phyloP scores from a whole-genome alignment of 2,113 vertebrate genomes.

The Emydocephalus ijimae region DNA sequence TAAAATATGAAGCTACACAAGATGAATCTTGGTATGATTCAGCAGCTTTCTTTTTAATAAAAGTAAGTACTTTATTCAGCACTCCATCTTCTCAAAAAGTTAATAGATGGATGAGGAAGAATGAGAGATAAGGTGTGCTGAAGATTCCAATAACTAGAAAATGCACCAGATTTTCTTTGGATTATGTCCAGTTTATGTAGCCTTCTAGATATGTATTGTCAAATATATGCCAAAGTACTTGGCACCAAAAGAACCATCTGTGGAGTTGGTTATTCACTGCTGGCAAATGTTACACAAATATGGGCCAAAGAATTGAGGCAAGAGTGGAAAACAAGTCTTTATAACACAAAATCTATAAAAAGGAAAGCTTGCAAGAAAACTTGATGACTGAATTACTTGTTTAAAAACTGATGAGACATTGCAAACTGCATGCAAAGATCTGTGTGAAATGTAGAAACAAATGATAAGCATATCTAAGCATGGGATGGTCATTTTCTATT shows the following conservation, averaged over 20 bases:
- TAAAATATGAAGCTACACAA: background rate
- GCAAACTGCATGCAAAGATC: background rate
- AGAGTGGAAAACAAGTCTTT: background rate
- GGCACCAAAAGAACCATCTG: slow-evolving; percentile 1
- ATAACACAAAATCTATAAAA: fast-evolving
- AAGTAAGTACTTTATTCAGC: background rate
- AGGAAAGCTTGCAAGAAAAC: too few relatives aligned
- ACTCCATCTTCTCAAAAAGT: background rate
- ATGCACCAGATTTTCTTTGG: background rate
- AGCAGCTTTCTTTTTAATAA: background rate
- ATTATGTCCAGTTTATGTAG: background rate
- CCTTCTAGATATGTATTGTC: background rate
- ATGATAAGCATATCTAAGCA: background rate
- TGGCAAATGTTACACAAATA: fast-evolving
- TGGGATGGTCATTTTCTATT: background rate
- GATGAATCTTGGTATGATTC: background rate
- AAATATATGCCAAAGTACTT: fast-evolving
- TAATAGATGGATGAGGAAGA: background rate
- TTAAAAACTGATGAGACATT: background rate
- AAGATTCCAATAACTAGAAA: background rate
- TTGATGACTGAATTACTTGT: background rate
- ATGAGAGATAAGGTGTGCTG: background rate
- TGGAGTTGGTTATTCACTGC: background rate
- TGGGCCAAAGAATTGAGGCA: fast-evolving
- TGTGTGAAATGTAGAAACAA: background rate